These are phyloP conservation scores for Plutomurus gul DNA, from an alignment of 1,140 invertebrate species.

Conservation along the genomic window DNA sequence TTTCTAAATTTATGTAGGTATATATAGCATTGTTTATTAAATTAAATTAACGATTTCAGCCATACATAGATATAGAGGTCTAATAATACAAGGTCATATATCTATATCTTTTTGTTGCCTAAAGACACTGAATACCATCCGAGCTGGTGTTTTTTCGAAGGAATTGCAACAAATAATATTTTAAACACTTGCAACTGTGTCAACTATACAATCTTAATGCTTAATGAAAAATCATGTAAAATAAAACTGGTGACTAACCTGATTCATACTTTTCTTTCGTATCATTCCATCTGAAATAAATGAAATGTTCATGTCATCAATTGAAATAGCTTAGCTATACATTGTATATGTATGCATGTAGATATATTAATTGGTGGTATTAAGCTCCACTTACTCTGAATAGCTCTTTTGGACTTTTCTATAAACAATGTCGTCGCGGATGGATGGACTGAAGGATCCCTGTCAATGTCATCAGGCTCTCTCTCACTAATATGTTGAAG, in stretches of 20 bases:
- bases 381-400: slow-evolving; percentile 84
- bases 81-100: too few relatives aligned
- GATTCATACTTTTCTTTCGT: slow-evolving; percentile 87
- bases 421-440: slow-evolving; percentile 94
- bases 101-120: too few relatives aligned
- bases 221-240: not conserved
- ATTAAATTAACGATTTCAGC: slow-evolving; percentile 28
- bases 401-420: slow-evolving; percentile 86
- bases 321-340: slow-evolving; percentile 4
- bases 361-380: slow-evolving; percentile 40
- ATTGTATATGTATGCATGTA: too few relatives aligned
- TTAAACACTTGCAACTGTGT: too few relatives aligned
- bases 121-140: too few relatives aligned
- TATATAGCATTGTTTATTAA: too few relatives aligned
- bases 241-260: slow-evolving; percentile 58
- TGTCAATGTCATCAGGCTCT: slow-evolving; percentile 91
- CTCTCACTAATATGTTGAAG: slow-evolving; percentile 97
- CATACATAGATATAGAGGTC: too few relatives aligned
- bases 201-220: too few relatives aligned
- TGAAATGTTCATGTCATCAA: too few relatives aligned
- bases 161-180: too few relatives aligned
- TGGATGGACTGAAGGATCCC: slow-evolving; percentile 95
- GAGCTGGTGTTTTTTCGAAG: too few relatives aligned
- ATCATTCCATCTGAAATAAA: slow-evolving; percentile 77
- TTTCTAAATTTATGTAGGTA: too few relatives aligned